phyloP scores from a whole-genome alignment of 2,113 vertebrate genomes.

The Elachura formosa region DNA sequence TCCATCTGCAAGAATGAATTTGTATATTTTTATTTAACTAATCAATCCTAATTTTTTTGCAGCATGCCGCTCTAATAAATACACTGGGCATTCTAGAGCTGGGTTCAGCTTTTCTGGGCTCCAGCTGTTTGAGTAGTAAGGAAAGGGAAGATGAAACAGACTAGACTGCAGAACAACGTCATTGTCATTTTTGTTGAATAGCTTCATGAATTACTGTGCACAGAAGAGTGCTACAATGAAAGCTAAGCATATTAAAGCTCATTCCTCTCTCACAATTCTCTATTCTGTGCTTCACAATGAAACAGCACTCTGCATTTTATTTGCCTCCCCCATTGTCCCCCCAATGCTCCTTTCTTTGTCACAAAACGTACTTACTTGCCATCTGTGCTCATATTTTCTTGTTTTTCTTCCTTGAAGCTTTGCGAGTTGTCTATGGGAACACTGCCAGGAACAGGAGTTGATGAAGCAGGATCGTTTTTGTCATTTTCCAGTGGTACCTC shows the following conservation, averaged over 20 bases:
- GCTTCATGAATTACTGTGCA: not conserved
- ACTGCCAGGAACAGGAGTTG: conserved; percentile 40
- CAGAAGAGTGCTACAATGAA: not conserved
- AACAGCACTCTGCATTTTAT: not conserved
- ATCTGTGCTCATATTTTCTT: conserved; percentile 65
- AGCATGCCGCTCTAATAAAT: not conserved
- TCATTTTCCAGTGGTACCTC: conserved; percentile 14
- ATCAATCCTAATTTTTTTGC: not conserved
- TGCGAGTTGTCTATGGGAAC: conserved; percentile 26
- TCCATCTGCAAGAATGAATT: not conserved
- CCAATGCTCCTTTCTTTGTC: conserved; percentile 43
- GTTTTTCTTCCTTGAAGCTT: conserved; percentile 59
- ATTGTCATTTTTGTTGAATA: not conserved
- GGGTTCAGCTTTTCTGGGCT: not conserved
- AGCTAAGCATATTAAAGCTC: conserved; percentile 11
- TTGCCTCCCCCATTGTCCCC: conserved; percentile 19
- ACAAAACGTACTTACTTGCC: conserved; percentile 72
- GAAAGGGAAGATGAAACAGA: not conserved
- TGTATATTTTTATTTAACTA: not conserved
- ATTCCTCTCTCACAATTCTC: conserved; percentile 18
- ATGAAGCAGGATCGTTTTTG: conserved; percentile 35
- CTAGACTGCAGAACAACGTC: not conserved
- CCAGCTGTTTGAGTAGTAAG: not conserved
- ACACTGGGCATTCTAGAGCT: not conserved
- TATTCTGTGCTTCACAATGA: conserved; percentile 2